Percentiles rank a stretch among this genome's conserved stretches.
Conservation (phyloP, 2,888 invertebrate species). For the Patella caerulea region DNA sequence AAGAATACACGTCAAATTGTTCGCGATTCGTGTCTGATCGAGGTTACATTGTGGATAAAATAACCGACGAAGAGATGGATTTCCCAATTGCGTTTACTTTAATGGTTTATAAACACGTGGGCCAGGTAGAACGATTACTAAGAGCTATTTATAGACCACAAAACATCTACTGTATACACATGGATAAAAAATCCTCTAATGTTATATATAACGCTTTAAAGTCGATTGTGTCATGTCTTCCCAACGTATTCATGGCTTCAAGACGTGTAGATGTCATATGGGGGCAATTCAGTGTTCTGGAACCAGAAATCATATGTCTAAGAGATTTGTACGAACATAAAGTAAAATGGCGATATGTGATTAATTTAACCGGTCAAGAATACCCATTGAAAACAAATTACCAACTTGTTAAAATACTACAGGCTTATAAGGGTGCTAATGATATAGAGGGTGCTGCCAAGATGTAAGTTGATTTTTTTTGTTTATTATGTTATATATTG, state of each 20-base stretch:
- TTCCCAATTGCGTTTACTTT: constrained; percentile 59
- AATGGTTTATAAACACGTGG: constrained; percentile 46
- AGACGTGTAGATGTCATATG: constrained; percentile 51
- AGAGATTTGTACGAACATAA: constrained; percentile 42
- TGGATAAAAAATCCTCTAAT: constrained; percentile 46
- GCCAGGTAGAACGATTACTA: constrained; percentile 51
- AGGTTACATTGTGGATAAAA: neutral
- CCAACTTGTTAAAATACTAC: constrained; percentile 61
- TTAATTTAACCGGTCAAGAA: constrained; percentile 67
- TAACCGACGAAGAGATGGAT: constrained; percentile 36
- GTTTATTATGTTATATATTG: too few species aligned
- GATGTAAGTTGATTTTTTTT: too few species aligned
- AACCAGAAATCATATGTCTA: constrained; percentile 61
- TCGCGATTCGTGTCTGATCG: neutral
- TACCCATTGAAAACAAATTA: constrained; percentile 65
- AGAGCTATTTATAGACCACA: constrained; percentile 59
- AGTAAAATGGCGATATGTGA: constrained; percentile 64
- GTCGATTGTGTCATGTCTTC: constrained; percentile 46
- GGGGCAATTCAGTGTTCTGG: constrained; percentile 56
- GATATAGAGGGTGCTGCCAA: constrained; percentile 38
- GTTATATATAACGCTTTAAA: constrained; percentile 32
- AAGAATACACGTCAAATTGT: too few species aligned
- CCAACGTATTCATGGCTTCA: constrained; percentile 53
- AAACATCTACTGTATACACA: constrained; percentile 61
- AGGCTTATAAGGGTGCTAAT: constrained; percentile 60